phyloP scores from a whole-genome alignment of 1,140 invertebrate species.

The Pseudachorutes palmiensis region DNA sequence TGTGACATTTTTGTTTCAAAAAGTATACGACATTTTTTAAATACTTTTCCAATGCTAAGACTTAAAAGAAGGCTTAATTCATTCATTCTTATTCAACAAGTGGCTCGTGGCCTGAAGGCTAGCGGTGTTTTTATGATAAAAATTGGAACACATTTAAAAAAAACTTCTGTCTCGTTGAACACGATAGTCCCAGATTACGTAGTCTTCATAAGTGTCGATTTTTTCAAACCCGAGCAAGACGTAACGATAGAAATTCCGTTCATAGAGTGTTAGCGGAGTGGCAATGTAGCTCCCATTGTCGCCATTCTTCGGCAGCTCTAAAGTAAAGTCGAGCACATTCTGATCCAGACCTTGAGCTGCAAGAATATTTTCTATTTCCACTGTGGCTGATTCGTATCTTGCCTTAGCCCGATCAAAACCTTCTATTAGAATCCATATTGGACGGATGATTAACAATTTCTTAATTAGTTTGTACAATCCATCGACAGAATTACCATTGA shows the following conservation, averaged over 20 bases:
- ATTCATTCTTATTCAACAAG: background rate
- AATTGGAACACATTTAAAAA: background rate
- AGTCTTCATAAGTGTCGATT: conserved; percentile 22
- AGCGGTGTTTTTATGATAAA: background rate
- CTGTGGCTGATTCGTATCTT: background rate
- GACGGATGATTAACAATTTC: background rate
- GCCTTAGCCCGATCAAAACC: background rate
- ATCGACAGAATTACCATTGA: background rate
- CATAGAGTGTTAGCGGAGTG: conserved; percentile 1
- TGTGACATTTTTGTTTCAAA: too few relatives aligned
- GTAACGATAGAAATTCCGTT: conserved; percentile 20
- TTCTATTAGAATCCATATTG: conserved; percentile 7
- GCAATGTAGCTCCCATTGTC: background rate
- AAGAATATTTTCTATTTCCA: background rate
- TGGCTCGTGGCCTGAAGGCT: background rate
- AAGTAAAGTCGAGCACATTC: background rate
- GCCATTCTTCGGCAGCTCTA: background rate
- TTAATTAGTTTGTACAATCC: background rate
- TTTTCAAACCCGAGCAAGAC: conserved; percentile 14
- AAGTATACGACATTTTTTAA: too few relatives aligned
- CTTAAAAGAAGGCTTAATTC: background rate
- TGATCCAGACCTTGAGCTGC: background rate
- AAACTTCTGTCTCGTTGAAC: background rate
- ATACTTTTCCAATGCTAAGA: background rate
- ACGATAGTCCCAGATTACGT: conserved; percentile 20